Conservation (phyloP, 2,888 invertebrate genomes). For the Drosophila lutescens region DNA sequence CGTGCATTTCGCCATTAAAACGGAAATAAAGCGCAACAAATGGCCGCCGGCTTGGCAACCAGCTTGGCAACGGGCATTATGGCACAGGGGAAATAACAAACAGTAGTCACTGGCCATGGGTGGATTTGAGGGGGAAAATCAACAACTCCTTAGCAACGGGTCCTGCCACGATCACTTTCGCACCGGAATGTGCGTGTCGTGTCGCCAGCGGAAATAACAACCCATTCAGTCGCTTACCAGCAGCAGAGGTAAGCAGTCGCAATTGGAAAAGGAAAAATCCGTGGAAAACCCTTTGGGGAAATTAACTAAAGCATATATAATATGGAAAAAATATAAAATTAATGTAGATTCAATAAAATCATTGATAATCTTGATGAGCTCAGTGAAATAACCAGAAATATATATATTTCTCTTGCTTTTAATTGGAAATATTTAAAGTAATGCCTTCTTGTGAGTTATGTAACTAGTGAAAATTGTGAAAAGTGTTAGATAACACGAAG, state of each 20-base stretch:
- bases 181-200: slow-evolving; percentile 19
- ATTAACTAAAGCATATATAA: not conserved
- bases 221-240: slow-evolving; percentile 54
- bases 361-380: no score
- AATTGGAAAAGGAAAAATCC: slow-evolving; percentile 1
- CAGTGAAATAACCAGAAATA: no score
- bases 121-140: slow-evolving; percentile 47
- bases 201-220: slow-evolving; percentile 29
- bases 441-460: slow-evolving; percentile 16
- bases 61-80: slow-evolving; percentile 52
- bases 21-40: slow-evolving; percentile 56
- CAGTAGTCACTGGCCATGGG: slow-evolving; percentile 12
- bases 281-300: not conserved
- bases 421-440: not conserved
- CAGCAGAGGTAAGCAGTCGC: slow-evolving; percentile 70
- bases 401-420: not conserved
- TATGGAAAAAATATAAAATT: not conserved
- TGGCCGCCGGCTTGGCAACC: slow-evolving; percentile 57
- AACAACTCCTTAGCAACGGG: slow-evolving; percentile 74
- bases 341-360: not conserved
- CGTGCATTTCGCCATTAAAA: slow-evolving; percentile 36
- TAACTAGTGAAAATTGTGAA: slow-evolving; percentile 41
- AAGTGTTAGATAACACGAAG: slow-evolving; percentile 7
- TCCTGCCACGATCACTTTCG: slow-evolving; percentile 64
- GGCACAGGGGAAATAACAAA: slow-evolving; percentile 62